A percentile compares a stretch with the other conserved stretches of the same genome.
Conservation (phyloP, 2,113 vertebrate species). For the Thalassarche chlororhynchos region DNA sequence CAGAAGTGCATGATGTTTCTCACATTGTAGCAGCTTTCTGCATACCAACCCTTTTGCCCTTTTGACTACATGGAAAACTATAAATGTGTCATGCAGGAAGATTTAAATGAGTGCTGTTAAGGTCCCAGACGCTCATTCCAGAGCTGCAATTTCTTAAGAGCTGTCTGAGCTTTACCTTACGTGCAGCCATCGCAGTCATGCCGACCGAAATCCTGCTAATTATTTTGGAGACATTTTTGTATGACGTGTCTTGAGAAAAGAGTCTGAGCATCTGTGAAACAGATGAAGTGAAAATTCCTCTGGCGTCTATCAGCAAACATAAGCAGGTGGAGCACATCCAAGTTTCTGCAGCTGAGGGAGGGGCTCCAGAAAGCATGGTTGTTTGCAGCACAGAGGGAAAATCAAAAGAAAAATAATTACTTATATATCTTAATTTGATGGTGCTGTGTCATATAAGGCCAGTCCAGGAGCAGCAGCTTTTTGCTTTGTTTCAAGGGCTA, state of each 20-base stretch:
- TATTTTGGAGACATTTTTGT: conserved; percentile 28
- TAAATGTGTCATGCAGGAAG: conserved; percentile 25
- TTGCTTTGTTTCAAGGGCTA: not conserved
- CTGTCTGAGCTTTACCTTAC: conserved; percentile 28
- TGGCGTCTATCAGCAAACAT: conserved; percentile 18
- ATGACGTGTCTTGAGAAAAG: conserved; percentile 1
- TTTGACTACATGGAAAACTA: conserved; percentile 9
- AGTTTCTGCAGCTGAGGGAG: conserved; percentile 10
- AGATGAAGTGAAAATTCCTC: conserved; percentile 34
- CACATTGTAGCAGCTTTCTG: conserved; percentile 36
- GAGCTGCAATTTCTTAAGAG: conserved; percentile 11
- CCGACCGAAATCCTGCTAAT: not conserved
- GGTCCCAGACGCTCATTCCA: conserved; percentile 26
- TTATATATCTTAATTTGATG: not conserved
- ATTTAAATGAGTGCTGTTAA: conserved; percentile 26
- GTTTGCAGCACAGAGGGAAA: not conserved
- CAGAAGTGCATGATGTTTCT: conserved; percentile 16
- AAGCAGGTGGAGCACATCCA: conserved; percentile 24
- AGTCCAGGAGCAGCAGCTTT: not conserved
- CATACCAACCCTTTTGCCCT: conserved; percentile 20
- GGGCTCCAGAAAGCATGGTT: not conserved
- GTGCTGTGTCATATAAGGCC: not conserved
- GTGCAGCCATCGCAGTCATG: not conserved
- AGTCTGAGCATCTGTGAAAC: conserved; percentile 36
- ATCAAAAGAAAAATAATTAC: not conserved